Base-by-base conservation (phyloP, 2,797 vertebrate genomes). In the Pipistrellus kuhlii region DNA sequence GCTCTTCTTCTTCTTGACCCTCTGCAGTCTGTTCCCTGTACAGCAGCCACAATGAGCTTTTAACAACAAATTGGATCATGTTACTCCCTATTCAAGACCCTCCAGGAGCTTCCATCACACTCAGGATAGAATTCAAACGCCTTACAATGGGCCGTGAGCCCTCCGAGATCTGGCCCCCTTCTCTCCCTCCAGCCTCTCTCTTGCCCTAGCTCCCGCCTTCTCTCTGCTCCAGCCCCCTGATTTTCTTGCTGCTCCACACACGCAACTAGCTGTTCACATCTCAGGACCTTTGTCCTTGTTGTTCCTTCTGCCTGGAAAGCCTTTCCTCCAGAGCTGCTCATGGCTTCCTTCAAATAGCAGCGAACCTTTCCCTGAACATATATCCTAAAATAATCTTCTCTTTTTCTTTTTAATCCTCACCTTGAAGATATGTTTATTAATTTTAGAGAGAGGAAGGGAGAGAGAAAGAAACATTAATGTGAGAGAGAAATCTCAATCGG, bases 21-120 rank as follows among this genome's bases (percentile, higher is more conserved):
- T 48, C 53, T 32, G 8, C 20, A n/a, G 59, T 46, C n/a, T 83
- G 2, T 59, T 86, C 59, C 94, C 48, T 13, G 35, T 4, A 51
- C 9, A 82, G 88, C 51, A 88, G 93, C 62, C 76, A 35, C 75
- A 83, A 5, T 55, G 89, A 88, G n/a, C 66, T 64, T 80, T 91
- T 81, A 85, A 71, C 59, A 77, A 57, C 68, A 93, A 44, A 96
- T 87, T 21, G 3, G 76, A 81, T 35, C 51, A 7, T 21, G 10
- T 94, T 85, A 71, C 38, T 75, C 14, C 48, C 59, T 72, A 20
- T 77, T 90, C 21, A 69, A 35, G 62, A 66, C 48, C 13, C 30
- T 84, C 64, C 48, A 35, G 32, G 51, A 78, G 23, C 44, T 82
- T 94, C 62, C 57, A 32, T 77, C 8, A 55, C 6, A 44, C 25